Evolutionary conservation across 2,797 vertebrate genomes (phyloP).

Genomic region (Liasis olivaceus): DNA sequence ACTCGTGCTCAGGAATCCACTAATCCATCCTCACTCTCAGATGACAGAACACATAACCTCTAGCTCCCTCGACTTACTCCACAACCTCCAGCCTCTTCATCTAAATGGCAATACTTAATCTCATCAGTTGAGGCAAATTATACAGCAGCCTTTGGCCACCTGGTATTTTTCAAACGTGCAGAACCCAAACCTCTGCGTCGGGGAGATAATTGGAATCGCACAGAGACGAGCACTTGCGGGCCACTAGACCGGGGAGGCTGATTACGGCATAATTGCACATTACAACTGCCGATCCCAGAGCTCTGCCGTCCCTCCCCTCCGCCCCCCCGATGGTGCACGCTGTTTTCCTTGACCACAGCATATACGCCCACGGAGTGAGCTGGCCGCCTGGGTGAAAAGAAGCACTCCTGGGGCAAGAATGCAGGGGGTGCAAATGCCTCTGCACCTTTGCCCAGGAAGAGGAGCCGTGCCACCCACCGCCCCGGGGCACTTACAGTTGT

Average conservation of each 20-base stretch:
- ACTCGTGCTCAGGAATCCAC: background rate
- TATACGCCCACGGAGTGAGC: background rate
- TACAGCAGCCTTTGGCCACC: background rate
- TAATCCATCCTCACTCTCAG: background rate
- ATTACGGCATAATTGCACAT: background rate
- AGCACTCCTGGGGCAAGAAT: background rate
- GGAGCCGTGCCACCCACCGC: no score
- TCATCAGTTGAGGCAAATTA: background rate
- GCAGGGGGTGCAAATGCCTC: background rate
- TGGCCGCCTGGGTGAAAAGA: background rate
- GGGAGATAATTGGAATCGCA: background rate
- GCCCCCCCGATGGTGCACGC: background rate
- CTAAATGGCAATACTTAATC: background rate
- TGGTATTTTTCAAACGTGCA: background rate
- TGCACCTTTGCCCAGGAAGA: background rate
- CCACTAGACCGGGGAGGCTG: background rate
- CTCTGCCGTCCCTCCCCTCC: background rate
- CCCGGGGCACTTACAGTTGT: conserved; percentile 76
- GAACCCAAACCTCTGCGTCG: background rate
- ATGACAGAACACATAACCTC: background rate
- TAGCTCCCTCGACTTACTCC: background rate
- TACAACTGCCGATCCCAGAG: background rate
- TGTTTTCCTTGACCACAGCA: background rate
- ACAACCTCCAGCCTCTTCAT: background rate
- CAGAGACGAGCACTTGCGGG: background rate